Base-by-base conservation (phyloP, 2,113 vertebrate species). In the Nothoprocta pentlandii region DNA sequence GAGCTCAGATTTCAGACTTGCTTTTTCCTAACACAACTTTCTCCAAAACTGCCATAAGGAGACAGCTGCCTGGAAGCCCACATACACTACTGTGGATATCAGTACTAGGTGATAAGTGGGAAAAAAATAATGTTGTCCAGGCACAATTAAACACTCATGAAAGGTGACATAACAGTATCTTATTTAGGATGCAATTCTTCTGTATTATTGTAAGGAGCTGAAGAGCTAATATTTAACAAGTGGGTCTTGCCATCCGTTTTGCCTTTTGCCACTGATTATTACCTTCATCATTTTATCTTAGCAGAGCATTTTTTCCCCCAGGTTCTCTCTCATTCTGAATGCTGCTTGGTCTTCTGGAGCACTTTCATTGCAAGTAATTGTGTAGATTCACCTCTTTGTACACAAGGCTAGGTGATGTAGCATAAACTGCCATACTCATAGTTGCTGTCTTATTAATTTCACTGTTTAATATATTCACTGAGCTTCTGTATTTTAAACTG, bases 151-250 rank as follows among this genome's bases (percentile, higher is more conserved):
- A 74, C 16, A 62, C 17, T 36, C 23, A n/a, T 74, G 74, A 69
- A 44, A 85, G 54, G n/a, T 92, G 66, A 81, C 58, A 75, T 84
- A 73, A 68, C 13, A 92, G 6, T 59, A 46, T 51, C 88, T 87
- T 26, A 59, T 51, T 92, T 89, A 46, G 39, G n/a, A 76, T 85
- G 47, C 39, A 41, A 41, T 81, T 91, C 32, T 86, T 83, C 71
- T 75, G 76, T 78, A 16, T 63, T 93, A 68, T 83, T 80, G 30
- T 42, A 42, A 0, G 0, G 5, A 11, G 58, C 34, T 54, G 62
- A 95, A 89, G 47, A 87, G 85, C 34, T 80, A 81, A 84, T 90
- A 81, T 88, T 90, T 84, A 92, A 84, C 51, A 91, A 76, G 20
- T 1, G 2, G 8, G 17, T 93, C 64, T 86, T 80, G 83, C 58